Evolutionary conservation across 2,888 invertebrate genomes (phyloP), one percentile per base, ranked within the genome.

Genomic region (Eremobia ochroleuca): DNA sequence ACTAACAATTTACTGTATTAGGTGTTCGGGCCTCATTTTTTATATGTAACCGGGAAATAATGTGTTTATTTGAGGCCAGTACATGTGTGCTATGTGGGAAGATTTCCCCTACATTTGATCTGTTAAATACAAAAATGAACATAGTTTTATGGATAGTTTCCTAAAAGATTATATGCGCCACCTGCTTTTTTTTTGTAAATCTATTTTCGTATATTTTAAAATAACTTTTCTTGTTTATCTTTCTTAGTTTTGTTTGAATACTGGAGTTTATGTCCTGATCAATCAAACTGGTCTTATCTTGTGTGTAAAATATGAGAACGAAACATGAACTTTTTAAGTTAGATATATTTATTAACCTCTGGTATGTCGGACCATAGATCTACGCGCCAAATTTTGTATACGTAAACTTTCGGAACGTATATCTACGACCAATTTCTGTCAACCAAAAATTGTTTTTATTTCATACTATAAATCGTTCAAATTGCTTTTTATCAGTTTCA

Each of bases 11-110:
- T 68, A 70, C 58, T 75, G 21, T 72, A 68, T 66, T 62, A 76
- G 43, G 37, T 65, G 43, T 79, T 70, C 72, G 59, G 67, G 34
- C 64, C 52, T 74, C 68, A 25, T 64, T 40, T 74, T 52, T 46
- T 15, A 46, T 34, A 67, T 61, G 5, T 73, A 55, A 65, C 64
- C 49, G n/a, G 37, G 61, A 61, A 52, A 61, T 75, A 59, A 31
- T 46, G 28, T 43, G 8, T 79, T 59, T 58, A n/a, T 52, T n/a
- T 84, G 62, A 68, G 73, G 81, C 81, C 81, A 81, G 80, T 80
- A 84, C 62, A 58, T 79, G 65, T 58, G 69, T 85, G 82, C 82
- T 85, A 75, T 62, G 34, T 40, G 28, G 59, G 37, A 61, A 55
- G 18, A 58, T 28, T 31, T 52, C 15, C 28, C 64, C 28, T 40